Evolutionary conservation across 2,888 invertebrate genomes (phyloP), one percentile per base, ranked within the genome.

Genomic region (Biston betularia): DNA sequence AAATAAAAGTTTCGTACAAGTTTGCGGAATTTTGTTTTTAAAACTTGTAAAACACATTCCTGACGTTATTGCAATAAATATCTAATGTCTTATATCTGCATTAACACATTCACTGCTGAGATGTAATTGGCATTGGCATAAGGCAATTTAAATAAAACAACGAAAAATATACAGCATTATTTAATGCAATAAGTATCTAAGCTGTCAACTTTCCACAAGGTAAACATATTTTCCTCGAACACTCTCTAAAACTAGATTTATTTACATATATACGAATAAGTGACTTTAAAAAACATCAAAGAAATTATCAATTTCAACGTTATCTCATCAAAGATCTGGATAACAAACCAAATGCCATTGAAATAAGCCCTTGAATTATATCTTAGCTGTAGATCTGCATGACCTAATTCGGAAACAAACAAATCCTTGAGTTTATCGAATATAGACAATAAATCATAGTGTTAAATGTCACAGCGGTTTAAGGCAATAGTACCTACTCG

Each of bases 341-440:
- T 68, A 57, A 54, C 40, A 54, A 62, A 58, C 58, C 15, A 48
- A 14, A 78, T 79, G 82, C 80, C 85, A 87, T 88, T 86, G 84
- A 84, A 82, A 81, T 35, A 79, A 79, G 79, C 85, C 89, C 88
- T 90, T 89, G 88, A 85, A 80, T 81, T 82, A 80, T 89, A 88
- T 87, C 88, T 80, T 75, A 72, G 70, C 78, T 81, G 78, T 80
- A 78, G 81, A 90, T 90, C 90, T 84, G 82, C 79, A 76, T 90
- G 92, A 92, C 92, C 91, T 83, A 90, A 88, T 87, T 90, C 75
- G 65, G 80, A 81, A 75, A 79, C 76, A 80, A 83, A 82, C 78
- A 79, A 80, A 91, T 87, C 92, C 92, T 92, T 92, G 91, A 85
- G 78, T 82, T 88, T 87, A 92, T 92, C 89, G 83, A 85, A 76